phyloP scores from a whole-genome alignment of 1,140 invertebrate species.

The Colletes latitarsis region DNA sequence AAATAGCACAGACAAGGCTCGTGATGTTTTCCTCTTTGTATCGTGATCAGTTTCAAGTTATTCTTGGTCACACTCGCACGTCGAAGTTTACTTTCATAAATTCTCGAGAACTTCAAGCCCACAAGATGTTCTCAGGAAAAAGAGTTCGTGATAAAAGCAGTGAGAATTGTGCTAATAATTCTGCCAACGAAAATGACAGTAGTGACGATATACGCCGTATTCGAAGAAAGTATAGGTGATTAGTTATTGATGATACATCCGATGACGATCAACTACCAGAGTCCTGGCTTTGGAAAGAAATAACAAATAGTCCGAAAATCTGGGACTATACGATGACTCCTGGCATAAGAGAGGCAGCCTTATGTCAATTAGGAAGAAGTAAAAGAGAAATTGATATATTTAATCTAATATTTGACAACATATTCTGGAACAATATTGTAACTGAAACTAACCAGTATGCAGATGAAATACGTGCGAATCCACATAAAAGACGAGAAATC shows the following conservation, averaged over 20 bases:
- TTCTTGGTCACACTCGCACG: constrained; percentile 34
- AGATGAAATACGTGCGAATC: constrained; percentile 21
- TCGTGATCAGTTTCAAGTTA: constrained; percentile 36
- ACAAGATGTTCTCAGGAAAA: constrained; percentile 28
- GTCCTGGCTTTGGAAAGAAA: constrained; percentile 32
- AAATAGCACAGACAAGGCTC: constrained; percentile 32
- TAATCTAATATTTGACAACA: constrained; percentile 41
- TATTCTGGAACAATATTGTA: constrained; percentile 41
- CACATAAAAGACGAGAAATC: constrained; percentile 37
- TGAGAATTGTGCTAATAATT: constrained; percentile 34
- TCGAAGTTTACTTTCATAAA: constrained; percentile 29
- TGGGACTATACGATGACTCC: constrained; percentile 37
- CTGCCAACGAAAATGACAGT: constrained; percentile 32
- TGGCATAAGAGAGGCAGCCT: constrained; percentile 13
- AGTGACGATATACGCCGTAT: constrained; percentile 15
- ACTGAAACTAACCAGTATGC: constrained; percentile 40
- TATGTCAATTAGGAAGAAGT: constrained; percentile 23
- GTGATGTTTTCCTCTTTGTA: constrained; percentile 34
- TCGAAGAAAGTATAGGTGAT: constrained; percentile 23
- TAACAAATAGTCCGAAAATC: constrained; percentile 38
- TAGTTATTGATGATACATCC: constrained; percentile 20
- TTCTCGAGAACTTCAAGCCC: constrained; percentile 28
- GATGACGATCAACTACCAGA: constrained; percentile 34
- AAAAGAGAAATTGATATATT: constrained; percentile 19
- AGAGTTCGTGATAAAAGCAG: constrained; percentile 36